Evolutionary conservation across 2,888 invertebrate genomes (phyloP).

Genomic region (Spicauda simplicius): DNA sequence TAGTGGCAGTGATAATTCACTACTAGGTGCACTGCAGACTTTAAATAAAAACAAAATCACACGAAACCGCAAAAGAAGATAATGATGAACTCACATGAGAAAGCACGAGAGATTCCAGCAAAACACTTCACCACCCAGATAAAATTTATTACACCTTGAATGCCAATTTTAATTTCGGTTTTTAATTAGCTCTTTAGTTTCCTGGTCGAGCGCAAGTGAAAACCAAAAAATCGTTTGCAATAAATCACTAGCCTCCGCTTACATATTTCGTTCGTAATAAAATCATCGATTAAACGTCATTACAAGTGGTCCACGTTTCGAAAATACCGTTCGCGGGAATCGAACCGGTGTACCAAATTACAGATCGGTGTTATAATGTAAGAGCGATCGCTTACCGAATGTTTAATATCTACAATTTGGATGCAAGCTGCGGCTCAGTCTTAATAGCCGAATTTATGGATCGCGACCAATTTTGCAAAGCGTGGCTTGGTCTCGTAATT

Average conservation of each 20-base stretch:
- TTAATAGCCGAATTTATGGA: conserved; percentile 44
- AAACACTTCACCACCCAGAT: no score
- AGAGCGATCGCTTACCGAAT: conserved; percentile 38
- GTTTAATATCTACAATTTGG: conserved; percentile 39
- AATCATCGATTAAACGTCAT: conserved; percentile 44
- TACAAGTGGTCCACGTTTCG: conserved; percentile 46
- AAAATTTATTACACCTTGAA: neutral
- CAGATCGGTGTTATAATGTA: conserved; percentile 41
- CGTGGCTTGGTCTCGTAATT: neutral
- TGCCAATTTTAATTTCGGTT: neutral
- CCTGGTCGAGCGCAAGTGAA: conserved; percentile 3
- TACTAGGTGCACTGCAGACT: no score
- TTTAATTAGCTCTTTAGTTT: neutral
- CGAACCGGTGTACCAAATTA: conserved; percentile 47
- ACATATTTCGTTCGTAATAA: conserved; percentile 32
- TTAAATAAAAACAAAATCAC: no score
- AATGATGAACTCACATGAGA: no score
- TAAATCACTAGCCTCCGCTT: conserved; percentile 30
- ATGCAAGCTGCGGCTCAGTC: conserved; percentile 22
- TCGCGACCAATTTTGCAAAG: conserved; percentile 42
- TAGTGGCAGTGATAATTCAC: no score
- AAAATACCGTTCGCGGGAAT: conserved; percentile 44
- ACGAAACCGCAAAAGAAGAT: no score
- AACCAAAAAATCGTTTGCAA: conserved; percentile 25
- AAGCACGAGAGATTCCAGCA: no score